Percentiles rank a stretch among this genome's conserved stretches.
Conservation (phyloP, 2,113 vertebrate genomes). For the Osmerus eperlanus region DNA sequence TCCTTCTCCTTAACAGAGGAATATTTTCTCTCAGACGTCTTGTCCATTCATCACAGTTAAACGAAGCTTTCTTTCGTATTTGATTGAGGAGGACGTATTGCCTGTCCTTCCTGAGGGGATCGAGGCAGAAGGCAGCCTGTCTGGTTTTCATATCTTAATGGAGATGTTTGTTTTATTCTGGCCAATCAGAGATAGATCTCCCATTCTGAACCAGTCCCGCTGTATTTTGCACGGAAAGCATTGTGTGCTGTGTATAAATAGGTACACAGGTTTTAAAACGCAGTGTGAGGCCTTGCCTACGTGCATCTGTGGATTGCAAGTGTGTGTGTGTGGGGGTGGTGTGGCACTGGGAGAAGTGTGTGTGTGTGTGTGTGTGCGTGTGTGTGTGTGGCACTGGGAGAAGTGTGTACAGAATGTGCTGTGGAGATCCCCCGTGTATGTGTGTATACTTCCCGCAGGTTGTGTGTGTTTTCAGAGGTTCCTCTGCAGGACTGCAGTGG, state of each 20-base stretch:
- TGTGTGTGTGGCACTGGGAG: not conserved
- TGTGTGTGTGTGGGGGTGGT: not conserved
- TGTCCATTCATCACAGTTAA: slow-evolving; percentile 42
- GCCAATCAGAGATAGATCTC: too few species aligned
- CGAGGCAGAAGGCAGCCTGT: not conserved
- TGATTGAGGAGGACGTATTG: slow-evolving; percentile 17
- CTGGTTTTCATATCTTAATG: too few species aligned
- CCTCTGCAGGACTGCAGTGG: not conserved
- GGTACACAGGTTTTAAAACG: too few species aligned
- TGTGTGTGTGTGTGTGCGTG: too few species aligned
- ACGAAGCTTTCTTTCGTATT: slow-evolving; percentile 19
- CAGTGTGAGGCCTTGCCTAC: not conserved
- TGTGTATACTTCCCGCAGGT: too few species aligned
- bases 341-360: not conserved
- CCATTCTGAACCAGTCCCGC: too few species aligned
- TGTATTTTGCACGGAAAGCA: not conserved
- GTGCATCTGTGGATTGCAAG: not conserved
- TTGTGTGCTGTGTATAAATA: not conserved
- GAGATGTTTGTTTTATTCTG: too few species aligned
- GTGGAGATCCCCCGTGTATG: too few species aligned
- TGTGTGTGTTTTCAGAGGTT: not conserved
- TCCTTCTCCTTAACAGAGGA: not conserved
- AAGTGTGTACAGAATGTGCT: not conserved
- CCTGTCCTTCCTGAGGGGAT: slow-evolving; percentile 3
- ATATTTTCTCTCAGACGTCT: slow-evolving; percentile 23